phyloP scores from a whole-genome alignment of 1,140 invertebrate genomes.

The Wasmannia auropunctata region DNA sequence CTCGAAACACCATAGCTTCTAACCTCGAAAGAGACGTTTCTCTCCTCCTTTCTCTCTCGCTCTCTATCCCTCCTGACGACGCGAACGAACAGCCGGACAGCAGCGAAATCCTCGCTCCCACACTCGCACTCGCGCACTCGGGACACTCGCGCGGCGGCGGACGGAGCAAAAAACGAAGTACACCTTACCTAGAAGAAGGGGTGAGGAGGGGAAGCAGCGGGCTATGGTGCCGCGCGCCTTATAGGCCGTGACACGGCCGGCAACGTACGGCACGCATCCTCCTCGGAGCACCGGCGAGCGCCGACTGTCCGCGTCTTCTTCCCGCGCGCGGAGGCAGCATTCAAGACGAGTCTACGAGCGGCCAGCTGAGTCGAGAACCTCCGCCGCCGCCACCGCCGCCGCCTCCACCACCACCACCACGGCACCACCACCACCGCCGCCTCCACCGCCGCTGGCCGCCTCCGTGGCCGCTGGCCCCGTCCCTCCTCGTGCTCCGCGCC shows the following conservation, averaged over 20 bases:
- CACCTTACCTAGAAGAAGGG: background rate
- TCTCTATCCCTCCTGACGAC: background rate
- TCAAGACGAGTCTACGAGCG: slow-evolving; percentile 57
- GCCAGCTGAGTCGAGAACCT: slow-evolving; percentile 67
- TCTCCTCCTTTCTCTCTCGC: background rate
- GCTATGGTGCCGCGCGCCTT: slow-evolving; percentile 58
- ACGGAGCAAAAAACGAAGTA: background rate
- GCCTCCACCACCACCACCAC: background rate
- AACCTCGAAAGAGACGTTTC: slow-evolving; percentile 5
- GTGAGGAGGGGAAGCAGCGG: slow-evolving; percentile 9
- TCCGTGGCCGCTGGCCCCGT: background rate
- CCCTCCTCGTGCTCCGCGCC: background rate
- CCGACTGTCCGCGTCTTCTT: slow-evolving; percentile 65
- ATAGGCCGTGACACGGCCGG: slow-evolving; percentile 64
- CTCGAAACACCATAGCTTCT: slow-evolving; percentile 1
- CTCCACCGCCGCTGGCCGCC: background rate
- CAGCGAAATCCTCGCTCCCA: background rate
- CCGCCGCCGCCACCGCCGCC: background rate
- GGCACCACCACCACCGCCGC: background rate
- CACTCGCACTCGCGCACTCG: background rate
- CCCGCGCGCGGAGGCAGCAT: slow-evolving; percentile 57
- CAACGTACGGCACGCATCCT: slow-evolving; percentile 65
- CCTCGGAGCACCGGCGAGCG: slow-evolving; percentile 71
- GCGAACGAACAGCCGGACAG: background rate
- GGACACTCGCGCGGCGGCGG: background rate